These are phyloP conservation scores for Marcusenius ussheri DNA, from an alignment of 2,113 vertebrate genomes.

Conservation along the genomic window DNA sequence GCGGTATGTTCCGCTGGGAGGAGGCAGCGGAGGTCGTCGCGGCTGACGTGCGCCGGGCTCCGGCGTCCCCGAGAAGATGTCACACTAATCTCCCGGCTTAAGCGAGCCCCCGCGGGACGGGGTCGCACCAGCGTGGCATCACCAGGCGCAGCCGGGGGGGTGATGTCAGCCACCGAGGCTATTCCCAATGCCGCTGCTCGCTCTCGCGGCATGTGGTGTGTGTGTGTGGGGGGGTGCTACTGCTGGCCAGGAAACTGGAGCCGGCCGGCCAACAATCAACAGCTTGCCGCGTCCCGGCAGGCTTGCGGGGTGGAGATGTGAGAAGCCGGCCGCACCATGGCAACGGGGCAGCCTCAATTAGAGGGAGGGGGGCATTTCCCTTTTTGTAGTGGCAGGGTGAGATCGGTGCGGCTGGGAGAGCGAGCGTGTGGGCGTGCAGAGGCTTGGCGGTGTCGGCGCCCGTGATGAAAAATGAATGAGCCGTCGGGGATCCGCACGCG, in stretches of 20 bases:
- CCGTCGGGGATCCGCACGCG: slow-evolving; percentile 1
- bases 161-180: background rate
- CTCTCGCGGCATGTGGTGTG: slow-evolving; percentile 7
- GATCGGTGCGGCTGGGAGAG: slow-evolving; percentile 10
- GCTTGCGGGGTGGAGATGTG: slow-evolving; percentile 32
- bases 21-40: background rate
- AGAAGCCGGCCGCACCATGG: slow-evolving; percentile 34
- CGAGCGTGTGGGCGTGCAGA: slow-evolving; percentile 20
- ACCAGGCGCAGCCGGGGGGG: background rate
- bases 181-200: slow-evolving; percentile 15
- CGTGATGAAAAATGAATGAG: slow-evolving; percentile 43
- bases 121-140: background rate
- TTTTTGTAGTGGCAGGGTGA: slow-evolving; percentile 31
- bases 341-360: slow-evolving; percentile 48
- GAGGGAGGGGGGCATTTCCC: slow-evolving; percentile 43
- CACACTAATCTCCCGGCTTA: background rate
- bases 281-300: slow-evolving; percentile 13
- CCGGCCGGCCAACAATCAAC: slow-evolving; percentile 34
- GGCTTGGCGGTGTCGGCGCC: slow-evolving; percentile 36
- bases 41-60: background rate
- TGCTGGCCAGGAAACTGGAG: slow-evolving; percentile 16
- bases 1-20: background rate
- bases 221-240: background rate
- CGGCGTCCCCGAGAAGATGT: background rate
- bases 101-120: background rate